Base-by-base conservation (phyloP, 2,113 vertebrate species). In the Solea solea region DNA sequence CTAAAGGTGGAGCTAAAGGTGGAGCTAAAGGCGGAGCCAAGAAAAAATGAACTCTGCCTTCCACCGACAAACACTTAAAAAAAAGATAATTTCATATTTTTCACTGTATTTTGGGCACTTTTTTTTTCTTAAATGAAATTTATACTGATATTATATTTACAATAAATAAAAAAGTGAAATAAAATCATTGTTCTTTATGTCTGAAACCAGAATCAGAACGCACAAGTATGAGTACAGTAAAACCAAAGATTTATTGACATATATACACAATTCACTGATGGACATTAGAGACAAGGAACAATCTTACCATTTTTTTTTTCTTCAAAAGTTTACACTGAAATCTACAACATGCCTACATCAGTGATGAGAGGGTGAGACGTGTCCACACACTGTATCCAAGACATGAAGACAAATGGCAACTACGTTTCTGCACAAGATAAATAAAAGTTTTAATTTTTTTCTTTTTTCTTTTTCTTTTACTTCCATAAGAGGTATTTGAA, bases 171-270 rank as follows among this genome's bases (percentile, higher is more conserved):
- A 42, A 2, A 1, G 12, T 25, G 56, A 11, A 28, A 63, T 9
- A 59, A 45, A n/a, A 57, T 44, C 14, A 28, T 69, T 14, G 15
- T 44, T 58, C 9, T 54, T 56, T 67, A 59, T 82, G 40, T 75
- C 8, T 69, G 14, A 9, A 65, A 16, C 34, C 74, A 52, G 7
- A 49, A 12, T 55, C 6, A 48, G 11, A 75, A 71, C 68, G 13
- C 54, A 67, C 74, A 42, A 59, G 51, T 11, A 21, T 42, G 6
- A 71, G n/a, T 80, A 78, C 69, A 76, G 62, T 66, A 67, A 73
- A 82, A 85, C 88, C 57, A 74, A 50, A 76, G 16, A 81, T 90
- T 86, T 91, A 91, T 86, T 90, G 66, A 86, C 55, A 72, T 88
- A 81, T 34, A 34, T 86, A 85, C 73, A 88, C 83, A 87, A 88